phyloP scores from a whole-genome alignment of 2,888 invertebrate species.

The Lathronympha strigana region DNA sequence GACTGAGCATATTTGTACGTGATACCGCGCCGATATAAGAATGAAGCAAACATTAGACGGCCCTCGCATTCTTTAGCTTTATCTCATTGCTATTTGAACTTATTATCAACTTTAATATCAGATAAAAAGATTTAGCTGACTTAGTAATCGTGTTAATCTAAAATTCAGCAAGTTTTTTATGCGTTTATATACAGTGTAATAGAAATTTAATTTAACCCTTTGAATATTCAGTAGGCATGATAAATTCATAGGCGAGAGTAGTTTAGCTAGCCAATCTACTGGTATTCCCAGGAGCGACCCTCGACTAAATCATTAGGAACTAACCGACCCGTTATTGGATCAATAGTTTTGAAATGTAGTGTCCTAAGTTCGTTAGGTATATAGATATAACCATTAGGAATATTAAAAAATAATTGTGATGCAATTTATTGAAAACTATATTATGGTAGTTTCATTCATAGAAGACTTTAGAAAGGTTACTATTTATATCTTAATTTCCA shows the following conservation, averaged over 20 bases:
- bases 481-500: too few relatives aligned
- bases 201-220: slow-evolving; percentile 6
- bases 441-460: too few relatives aligned
- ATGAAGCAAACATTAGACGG: slow-evolving; percentile 20
- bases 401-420: too few relatives aligned
- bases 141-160: neutral
- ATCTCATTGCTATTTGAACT: slow-evolving; percentile 26
- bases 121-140: slow-evolving; percentile 5
- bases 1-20: slow-evolving; percentile 38
- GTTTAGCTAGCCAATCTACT: slow-evolving; percentile 5
- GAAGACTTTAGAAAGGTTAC: too few relatives aligned
- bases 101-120: slow-evolving; percentile 19
- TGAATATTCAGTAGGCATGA: slow-evolving; percentile 15
- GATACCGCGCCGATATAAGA: slow-evolving; percentile 35
- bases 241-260: slow-evolving; percentile 9
- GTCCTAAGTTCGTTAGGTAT: too few relatives aligned
- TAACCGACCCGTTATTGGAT: slow-evolving; percentile 9
- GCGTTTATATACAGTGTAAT: neutral
- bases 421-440: too few relatives aligned
- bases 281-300: neutral
- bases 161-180: neutral
- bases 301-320: neutral
- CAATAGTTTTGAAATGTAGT: neutral
- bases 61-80: slow-evolving; percentile 34
- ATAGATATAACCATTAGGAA: too few relatives aligned